Conservation (phyloP, 2,888 invertebrate genomes). For the Dynastes tityus region DNA sequence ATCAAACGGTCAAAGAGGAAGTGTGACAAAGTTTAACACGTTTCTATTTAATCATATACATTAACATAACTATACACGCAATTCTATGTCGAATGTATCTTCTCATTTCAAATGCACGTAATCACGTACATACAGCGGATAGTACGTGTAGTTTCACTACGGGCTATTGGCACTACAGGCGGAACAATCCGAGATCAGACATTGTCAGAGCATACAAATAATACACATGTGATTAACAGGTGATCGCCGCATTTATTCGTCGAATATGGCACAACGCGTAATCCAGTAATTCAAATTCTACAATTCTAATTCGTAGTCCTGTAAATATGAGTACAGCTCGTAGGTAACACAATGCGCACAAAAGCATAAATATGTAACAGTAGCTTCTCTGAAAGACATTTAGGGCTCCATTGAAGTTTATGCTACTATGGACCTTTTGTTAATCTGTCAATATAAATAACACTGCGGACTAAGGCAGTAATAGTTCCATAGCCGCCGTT, state of each 20-base stretch:
- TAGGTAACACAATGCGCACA: slow-evolving; percentile 7
- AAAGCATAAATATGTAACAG: slow-evolving; percentile 28
- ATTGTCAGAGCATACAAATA: slow-evolving; percentile 14
- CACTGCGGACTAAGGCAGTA: background rate
- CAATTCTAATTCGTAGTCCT: background rate
- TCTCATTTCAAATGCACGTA: background rate
- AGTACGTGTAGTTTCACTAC: background rate
- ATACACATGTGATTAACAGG: slow-evolving; percentile 19
- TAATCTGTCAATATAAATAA: slow-evolving; percentile 20
- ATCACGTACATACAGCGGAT: background rate
- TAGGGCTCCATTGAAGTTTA: slow-evolving; percentile 10
- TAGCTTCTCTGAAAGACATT: slow-evolving; percentile 13
- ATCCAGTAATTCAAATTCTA: slow-evolving; percentile 13
- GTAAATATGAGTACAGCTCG: background rate
- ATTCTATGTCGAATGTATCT: background rate
- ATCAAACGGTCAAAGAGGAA: too few species aligned
- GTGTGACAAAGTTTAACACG: too few species aligned
- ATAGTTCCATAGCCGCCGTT: background rate
- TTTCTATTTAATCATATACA: too few species aligned
- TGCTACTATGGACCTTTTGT: background rate
- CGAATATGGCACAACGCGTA: slow-evolving; percentile 4
- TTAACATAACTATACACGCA: background rate
- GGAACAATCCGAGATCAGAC: slow-evolving; percentile 10
- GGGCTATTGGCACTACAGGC: background rate
- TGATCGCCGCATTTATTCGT: slow-evolving; percentile 23